These are phyloP conservation scores for Rana temporaria DNA, from an alignment of 2,113 vertebrate genomes.

Conservation along the genomic window DNA sequence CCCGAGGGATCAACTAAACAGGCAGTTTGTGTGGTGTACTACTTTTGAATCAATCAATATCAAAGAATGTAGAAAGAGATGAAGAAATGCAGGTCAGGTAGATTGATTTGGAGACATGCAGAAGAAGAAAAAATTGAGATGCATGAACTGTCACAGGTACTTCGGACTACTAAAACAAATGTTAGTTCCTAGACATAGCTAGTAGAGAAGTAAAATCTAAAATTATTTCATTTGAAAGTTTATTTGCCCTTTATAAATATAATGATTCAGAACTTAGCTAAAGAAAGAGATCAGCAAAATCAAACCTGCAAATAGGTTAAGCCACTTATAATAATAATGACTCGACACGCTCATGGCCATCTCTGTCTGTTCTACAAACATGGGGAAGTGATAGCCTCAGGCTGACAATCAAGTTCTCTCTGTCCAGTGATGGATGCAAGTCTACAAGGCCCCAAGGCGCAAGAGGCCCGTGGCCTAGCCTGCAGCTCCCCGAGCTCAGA, in stretches of 20 bases:
- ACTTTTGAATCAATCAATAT: no score
- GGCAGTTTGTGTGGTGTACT: no score
- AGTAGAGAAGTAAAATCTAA: neutral
- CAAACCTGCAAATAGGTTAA: slow-evolving; percentile 19
- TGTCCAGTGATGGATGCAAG: slow-evolving; percentile 15
- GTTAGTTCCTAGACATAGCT: neutral
- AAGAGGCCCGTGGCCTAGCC: slow-evolving; percentile 15
- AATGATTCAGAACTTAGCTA: neutral
- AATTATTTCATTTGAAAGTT: no score
- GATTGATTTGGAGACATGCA: no score
- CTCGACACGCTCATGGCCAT: neutral
- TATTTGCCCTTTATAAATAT: no score
- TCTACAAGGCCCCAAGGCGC: neutral
- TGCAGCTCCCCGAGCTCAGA: slow-evolving; percentile 26
- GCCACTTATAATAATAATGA: slow-evolving; percentile 13
- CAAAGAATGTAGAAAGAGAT: no score
- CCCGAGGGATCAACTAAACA: no score
- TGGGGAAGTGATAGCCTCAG: slow-evolving; percentile 32
- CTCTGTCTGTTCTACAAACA: neutral
- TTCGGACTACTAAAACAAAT: no score
- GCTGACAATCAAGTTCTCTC: slow-evolving; percentile 16
- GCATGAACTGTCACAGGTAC: no score
- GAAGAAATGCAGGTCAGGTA: no score
- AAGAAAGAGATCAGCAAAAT: neutral
- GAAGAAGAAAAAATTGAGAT: no score